phyloP scores from a whole-genome alignment of 2,113 vertebrate species.

The Quiscalus mexicanus region DNA sequence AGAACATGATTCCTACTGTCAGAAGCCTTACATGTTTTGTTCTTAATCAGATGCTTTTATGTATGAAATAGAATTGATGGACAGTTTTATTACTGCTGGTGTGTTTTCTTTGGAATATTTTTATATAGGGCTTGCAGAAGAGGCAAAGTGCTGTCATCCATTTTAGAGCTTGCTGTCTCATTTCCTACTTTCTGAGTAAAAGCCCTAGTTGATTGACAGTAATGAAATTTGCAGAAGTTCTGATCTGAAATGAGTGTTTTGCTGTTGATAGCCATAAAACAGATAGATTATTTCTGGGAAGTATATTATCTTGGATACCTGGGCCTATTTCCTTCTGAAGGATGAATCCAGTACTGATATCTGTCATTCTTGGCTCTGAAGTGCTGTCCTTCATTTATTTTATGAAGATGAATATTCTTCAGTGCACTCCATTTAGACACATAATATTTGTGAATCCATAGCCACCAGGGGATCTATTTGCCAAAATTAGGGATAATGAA shows the following conservation, averaged over 20 bases:
- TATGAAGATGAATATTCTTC: not conserved
- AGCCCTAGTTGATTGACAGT: not conserved
- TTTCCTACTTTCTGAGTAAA: not conserved
- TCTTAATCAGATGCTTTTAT: not conserved
- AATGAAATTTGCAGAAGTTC: not conserved
- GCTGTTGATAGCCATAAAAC: not conserved
- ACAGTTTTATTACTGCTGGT: not conserved
- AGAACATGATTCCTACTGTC: not conserved
- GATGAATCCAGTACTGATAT: not conserved
- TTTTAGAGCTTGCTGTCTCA: not conserved
- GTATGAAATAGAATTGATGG: not conserved
- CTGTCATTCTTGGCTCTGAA: conserved; percentile 29
- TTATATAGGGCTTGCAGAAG: not conserved
- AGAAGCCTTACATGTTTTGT: not conserved
- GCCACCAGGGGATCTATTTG: not conserved
- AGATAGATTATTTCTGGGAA: not conserved
- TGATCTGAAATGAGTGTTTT: not conserved
- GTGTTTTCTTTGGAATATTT: not conserved
- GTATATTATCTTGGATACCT: not conserved
- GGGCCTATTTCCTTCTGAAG: not conserved
- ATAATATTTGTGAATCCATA: not conserved
- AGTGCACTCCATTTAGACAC: not conserved
- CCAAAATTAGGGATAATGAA: not conserved
- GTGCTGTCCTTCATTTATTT: not conserved
- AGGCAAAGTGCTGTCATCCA: not conserved